phyloP scores from a whole-genome alignment of 37 sponge, comb jelly and placozoan species.

The Geodia barretti region DNA sequence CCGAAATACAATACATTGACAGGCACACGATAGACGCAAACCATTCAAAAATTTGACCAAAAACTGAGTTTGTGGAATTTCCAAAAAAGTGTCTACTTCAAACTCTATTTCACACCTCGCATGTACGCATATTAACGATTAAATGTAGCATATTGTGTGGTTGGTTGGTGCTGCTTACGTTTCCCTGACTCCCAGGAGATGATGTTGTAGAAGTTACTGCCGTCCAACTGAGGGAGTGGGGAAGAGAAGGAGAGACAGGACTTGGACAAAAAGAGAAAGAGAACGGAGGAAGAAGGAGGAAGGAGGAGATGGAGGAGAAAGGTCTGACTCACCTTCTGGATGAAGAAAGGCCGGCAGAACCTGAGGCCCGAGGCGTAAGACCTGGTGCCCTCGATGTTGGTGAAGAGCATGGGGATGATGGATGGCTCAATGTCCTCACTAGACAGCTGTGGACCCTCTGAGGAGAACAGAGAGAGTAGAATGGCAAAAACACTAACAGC shows the following conservation, averaged over 20 bases:
- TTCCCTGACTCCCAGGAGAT: not conserved
- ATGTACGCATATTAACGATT: too few relatives aligned
- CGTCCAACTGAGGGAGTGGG: not conserved
- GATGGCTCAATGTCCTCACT: conserved; percentile 38
- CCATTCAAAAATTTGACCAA: too few relatives aligned
- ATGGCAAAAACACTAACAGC: too few relatives aligned
- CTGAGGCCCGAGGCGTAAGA: conserved; percentile 38
- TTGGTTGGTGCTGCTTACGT: too few relatives aligned
- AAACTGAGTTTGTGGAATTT: too few relatives aligned
- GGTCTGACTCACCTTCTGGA: conserved; percentile 5
- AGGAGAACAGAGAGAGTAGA: too few relatives aligned
- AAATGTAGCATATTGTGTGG: too few relatives aligned
- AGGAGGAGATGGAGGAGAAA: not conserved
- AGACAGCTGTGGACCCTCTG: conserved; percentile 52
- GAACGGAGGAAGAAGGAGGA: not conserved
- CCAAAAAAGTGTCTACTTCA: too few relatives aligned
- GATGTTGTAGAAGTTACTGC: not conserved
- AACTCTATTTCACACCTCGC: too few relatives aligned
- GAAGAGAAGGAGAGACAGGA: conserved; percentile 5
- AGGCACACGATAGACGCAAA: too few relatives aligned
- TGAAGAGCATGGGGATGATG: conserved; percentile 51
- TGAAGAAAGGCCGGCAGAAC: conserved; percentile 66
- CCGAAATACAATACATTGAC: too few relatives aligned
- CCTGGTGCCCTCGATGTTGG: conserved; percentile 42
- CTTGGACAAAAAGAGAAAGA: not conserved